Conservation (phyloP, 2,797 vertebrate species). For the Danio jaintianensis region DNA sequence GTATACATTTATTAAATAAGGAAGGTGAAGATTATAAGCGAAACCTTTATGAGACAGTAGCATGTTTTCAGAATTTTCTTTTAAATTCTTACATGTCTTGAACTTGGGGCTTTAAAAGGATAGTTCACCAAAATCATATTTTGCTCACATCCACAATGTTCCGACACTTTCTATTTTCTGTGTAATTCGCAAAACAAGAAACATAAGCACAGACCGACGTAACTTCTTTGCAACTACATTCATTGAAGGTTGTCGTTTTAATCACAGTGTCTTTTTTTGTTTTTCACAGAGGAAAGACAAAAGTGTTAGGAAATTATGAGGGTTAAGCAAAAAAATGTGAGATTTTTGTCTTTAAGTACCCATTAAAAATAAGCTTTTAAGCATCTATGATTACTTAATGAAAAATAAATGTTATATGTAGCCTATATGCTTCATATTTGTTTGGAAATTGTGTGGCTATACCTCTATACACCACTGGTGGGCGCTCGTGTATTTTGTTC, state of each 20-base stretch:
- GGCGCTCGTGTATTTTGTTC: slow-evolving; percentile 71
- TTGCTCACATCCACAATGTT: neutral
- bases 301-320: neutral
- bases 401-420: neutral
- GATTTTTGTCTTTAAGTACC: neutral
- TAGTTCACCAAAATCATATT: neutral
- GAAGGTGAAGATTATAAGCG: too few relatives aligned
- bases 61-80: too few relatives aligned
- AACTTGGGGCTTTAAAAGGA: neutral
- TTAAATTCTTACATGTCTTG: neutral
- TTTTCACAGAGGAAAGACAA: neutral
- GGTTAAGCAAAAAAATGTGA: neutral
- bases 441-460: slow-evolving; percentile 39
- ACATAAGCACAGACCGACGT: too few relatives aligned
- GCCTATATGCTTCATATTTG: neutral
- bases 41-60: too few relatives aligned
- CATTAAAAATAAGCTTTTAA: neutral
- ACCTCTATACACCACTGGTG: slow-evolving; percentile 63
- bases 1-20: too few relatives aligned
- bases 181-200: neutral
- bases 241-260: neutral
- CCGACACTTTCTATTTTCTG: neutral
- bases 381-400: neutral
- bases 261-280: neutral
- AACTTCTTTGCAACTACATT: neutral